Conservation (phyloP, 2,888 invertebrate species). For the Megamerina dolium region DNA sequence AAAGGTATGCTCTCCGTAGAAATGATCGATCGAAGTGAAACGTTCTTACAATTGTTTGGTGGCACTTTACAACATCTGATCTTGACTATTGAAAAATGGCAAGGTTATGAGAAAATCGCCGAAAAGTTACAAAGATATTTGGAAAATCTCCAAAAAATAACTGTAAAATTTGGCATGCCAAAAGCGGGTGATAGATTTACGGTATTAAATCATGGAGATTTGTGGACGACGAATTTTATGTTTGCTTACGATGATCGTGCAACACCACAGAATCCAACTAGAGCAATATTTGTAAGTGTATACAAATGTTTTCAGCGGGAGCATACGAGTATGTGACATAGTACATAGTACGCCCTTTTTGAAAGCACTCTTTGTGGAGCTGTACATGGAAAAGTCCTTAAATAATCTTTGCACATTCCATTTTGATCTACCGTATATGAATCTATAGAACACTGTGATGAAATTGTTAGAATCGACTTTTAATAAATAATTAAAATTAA, state of each 20-base stretch:
- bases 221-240: conserved; percentile 53
- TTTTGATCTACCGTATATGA: too few species aligned
- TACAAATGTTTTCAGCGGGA: neutral
- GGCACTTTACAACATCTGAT: conserved; percentile 31
- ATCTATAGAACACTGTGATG: too few species aligned
- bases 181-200: conserved; percentile 25
- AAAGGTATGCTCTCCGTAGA: conserved; percentile 37
- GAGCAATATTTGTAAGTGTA: conserved; percentile 44
- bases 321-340: too few species aligned
- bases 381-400: too few species aligned
- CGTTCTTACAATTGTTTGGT: conserved; percentile 29
- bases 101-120: conserved; percentile 33
- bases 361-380: too few species aligned
- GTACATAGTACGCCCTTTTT: too few species aligned
- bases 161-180: conserved; percentile 29
- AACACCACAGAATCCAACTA: conserved; percentile 36
- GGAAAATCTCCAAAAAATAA: conserved; percentile 35
- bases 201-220: conserved; percentile 53
- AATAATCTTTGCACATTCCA: too few species aligned
- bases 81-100: conserved; percentile 25
- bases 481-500: too few species aligned
- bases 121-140: conserved; percentile 34
- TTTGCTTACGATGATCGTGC: conserved; percentile 42
- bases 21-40: conserved; percentile 28
- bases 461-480: too few species aligned